Base-by-base conservation (phyloP, 2,797 vertebrate species). In the Oreochromis mossambicus region DNA sequence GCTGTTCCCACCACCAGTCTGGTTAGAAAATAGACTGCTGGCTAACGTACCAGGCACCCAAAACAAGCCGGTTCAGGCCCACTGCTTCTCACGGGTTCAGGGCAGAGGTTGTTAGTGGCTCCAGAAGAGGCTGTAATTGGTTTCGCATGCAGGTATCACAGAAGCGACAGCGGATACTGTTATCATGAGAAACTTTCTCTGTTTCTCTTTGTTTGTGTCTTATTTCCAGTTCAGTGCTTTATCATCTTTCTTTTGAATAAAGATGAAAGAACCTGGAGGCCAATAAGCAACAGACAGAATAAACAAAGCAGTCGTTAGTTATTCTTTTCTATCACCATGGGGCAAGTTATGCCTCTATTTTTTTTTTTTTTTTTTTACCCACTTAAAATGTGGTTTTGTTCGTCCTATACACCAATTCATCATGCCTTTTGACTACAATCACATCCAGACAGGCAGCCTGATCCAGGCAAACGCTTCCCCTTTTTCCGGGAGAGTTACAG, bases 21-120 rank as follows among this genome's bases (percentile, higher is more conserved):
- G 88, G 94, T 96, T 96, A 95, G 94, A 96, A 96, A 97, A 97
- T 96, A 97, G 95, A 95, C 88, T 88, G 90, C 34, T 92, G 91
- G 86, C 92, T 86, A 76, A 75, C 86, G 89, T 93, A 94, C 91
- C 90, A 93, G 89, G 92, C 94, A 85, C 93, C 91, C 92, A 93
- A 91, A 95, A 83, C 89, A 91, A 95, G 92, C 95, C 83, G 87
- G 91, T 95, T 93, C 88, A 83, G 94, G 83, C 94, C 91, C 90
- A 87, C 92, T 93, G 83, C 94, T 96, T 97, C 96, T 96, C 95
- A 95, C 90, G 94, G 87, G 87, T 89, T 92, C 78, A 77, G 88
- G 90, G 92, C 87, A 90, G 83, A 88, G 90, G 92, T 93, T 96
- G 95, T 95, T 95, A 96, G 77, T 17, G 58, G 78, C 86, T 89